Percentiles rank a stretch among this genome's conserved stretches.
These are phyloP conservation scores for Cepaea hortensis DNA, from an alignment of 2,888 invertebrate genomes.

Conservation along the genomic window DNA sequence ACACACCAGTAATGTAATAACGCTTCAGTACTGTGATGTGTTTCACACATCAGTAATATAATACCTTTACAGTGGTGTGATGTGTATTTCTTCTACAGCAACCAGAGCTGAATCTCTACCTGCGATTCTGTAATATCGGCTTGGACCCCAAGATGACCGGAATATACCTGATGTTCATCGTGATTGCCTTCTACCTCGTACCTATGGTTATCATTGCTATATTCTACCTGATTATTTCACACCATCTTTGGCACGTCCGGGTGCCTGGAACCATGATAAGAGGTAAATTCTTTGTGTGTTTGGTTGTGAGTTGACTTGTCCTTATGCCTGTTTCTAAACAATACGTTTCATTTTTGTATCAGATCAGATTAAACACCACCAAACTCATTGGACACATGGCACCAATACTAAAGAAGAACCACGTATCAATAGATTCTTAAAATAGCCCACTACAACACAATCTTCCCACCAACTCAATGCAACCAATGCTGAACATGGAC, in stretches of 20 bases:
- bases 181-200: constrained; percentile 52
- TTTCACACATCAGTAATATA: no score
- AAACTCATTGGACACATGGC: no score
- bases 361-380: no score
- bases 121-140: constrained; percentile 46
- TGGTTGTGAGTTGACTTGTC: not conserved
- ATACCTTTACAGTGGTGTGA: not conserved
- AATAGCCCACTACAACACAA: no score
- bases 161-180: constrained; percentile 50
- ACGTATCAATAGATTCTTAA: no score
- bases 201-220: constrained; percentile 54
- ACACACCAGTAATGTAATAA: no score
- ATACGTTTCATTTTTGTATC: no score
- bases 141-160: constrained; percentile 36
- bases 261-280: constrained; percentile 52
- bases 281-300: constrained; percentile 24
- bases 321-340: no score
- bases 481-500: no score
- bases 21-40: no score
- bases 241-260: constrained; percentile 54
- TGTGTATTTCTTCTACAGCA: constrained; percentile 17
- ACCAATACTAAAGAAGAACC: no score
- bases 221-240: constrained; percentile 55
- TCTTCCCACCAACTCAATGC: no score
- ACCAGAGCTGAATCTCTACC: constrained; percentile 49